Percentiles rank a stretch among this genome's conserved stretches.
Evolutionary conservation across 2,113 vertebrate species (phyloP).

Genomic region (Dipodomys ordii): DNA sequence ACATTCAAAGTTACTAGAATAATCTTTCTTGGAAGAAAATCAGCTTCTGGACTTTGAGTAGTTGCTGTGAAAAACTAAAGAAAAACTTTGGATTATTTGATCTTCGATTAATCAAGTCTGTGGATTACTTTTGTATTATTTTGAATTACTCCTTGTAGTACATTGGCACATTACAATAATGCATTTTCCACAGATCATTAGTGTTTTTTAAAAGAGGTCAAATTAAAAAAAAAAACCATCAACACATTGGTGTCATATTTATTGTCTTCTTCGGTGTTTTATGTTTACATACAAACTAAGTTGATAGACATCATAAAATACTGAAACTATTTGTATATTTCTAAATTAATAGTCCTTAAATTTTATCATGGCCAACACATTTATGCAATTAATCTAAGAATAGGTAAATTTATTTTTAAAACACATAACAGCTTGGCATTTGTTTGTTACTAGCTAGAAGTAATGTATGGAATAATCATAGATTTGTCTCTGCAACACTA

Average conservation of each 20-base stretch:
- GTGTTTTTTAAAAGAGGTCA: conserved; percentile 51
- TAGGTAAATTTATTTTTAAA: conserved; percentile 29
- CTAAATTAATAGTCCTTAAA: conserved; percentile 31
- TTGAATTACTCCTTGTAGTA: conserved; percentile 50
- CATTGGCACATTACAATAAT: conserved; percentile 77
- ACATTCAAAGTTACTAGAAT: conserved; percentile 94
- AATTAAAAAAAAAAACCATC: background rate
- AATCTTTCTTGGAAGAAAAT: conserved; percentile 75
- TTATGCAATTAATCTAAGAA: conserved; percentile 21
- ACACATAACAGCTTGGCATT: background rate
- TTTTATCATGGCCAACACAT: conserved; percentile 24
- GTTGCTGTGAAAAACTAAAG: conserved; percentile 72
- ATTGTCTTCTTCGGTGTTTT: background rate
- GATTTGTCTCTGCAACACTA: background rate
- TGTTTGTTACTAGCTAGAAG: background rate
- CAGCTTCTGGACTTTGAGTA: conserved; percentile 66
- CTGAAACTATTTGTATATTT: conserved; percentile 29
- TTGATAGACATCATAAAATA: conserved; percentile 46
- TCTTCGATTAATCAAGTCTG: conserved; percentile 61
- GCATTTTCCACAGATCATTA: conserved; percentile 62
- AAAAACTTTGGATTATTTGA: conserved; percentile 60
- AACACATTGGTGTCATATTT: conserved; percentile 4
- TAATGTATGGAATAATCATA: background rate
- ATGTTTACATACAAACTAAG: background rate
- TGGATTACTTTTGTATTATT: conserved; percentile 79